phyloP scores from a whole-genome alignment of 2,888 invertebrate genomes.

The Ctenicera cuprea region DNA sequence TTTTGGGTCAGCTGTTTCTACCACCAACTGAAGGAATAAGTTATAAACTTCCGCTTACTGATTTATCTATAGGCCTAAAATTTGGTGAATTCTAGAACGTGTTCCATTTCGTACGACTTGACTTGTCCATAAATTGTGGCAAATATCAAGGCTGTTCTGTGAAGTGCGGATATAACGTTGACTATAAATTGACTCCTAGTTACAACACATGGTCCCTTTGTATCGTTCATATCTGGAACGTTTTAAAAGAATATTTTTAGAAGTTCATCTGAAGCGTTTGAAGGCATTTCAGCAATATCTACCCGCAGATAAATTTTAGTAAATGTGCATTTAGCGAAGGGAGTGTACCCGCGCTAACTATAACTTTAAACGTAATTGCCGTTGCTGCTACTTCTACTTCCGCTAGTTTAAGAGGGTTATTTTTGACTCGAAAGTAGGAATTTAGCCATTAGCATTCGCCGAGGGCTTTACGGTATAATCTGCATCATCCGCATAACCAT shows the following conservation, averaged over 20 bases:
- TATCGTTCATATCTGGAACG: slow-evolving; percentile 31
- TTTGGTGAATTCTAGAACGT: slow-evolving; percentile 31
- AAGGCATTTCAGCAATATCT: slow-evolving; percentile 44
- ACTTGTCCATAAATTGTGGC: slow-evolving; percentile 38
- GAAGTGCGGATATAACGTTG: slow-evolving; percentile 38
- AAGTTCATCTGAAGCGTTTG: slow-evolving; percentile 18
- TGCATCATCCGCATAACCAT: slow-evolving; percentile 35
- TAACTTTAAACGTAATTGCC: slow-evolving; percentile 46
- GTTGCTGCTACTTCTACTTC: slow-evolving; percentile 42
- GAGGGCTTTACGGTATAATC: slow-evolving; percentile 35
- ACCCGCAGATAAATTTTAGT: slow-evolving; percentile 41
- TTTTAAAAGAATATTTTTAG: slow-evolving; percentile 37
- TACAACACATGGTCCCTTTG: slow-evolving; percentile 27
- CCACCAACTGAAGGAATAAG: slow-evolving; percentile 4
- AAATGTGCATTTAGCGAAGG: slow-evolving; percentile 30
- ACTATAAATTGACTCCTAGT: slow-evolving; percentile 36
- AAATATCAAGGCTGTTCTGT: slow-evolving; percentile 43
- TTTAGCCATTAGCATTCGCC: slow-evolving; percentile 41
- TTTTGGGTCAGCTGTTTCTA: slow-evolving; percentile 18
- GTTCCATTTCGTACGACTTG: slow-evolving; percentile 37
- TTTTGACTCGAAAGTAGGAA: slow-evolving; percentile 42
- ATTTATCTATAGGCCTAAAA: slow-evolving; percentile 32
- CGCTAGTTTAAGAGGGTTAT: slow-evolving; percentile 48
- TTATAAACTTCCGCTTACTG: slow-evolving; percentile 20
- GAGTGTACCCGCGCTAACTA: slow-evolving; percentile 39